phyloP scores from a whole-genome alignment of 2,113 vertebrate species.

The Perognathus longimembris region DNA sequence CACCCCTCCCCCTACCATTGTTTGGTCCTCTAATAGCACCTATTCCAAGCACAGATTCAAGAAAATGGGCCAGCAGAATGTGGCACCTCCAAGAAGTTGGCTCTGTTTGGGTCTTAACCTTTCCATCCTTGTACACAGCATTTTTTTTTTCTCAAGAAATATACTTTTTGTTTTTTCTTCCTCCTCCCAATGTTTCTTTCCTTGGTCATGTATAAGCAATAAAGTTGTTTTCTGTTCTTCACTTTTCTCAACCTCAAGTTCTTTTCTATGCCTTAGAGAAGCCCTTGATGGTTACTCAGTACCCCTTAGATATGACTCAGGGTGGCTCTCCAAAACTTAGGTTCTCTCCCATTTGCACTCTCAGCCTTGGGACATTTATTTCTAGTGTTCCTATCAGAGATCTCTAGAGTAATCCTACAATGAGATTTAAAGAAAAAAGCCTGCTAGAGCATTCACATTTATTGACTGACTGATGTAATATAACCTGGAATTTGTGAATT shows the following conservation, averaged over 20 bases:
- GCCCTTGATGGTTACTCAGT: slow-evolving; percentile 53
- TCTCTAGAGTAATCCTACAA: slow-evolving; percentile 56
- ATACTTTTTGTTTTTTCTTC: slow-evolving; percentile 40
- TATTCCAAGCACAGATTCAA: slow-evolving; percentile 54
- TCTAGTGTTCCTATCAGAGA: slow-evolving; percentile 60
- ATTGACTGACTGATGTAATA: slow-evolving; percentile 70
- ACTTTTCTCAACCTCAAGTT: slow-evolving; percentile 61
- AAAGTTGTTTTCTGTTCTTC: slow-evolving; percentile 70
- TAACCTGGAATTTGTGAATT: slow-evolving; percentile 73
- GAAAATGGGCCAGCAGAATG: slow-evolving; percentile 38
- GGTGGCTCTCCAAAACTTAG: slow-evolving; percentile 51
- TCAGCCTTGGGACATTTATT: slow-evolving; percentile 41
- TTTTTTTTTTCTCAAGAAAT: slow-evolving; percentile 36
- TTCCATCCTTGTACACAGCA: slow-evolving; percentile 38
- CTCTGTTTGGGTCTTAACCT: slow-evolving; percentile 55
- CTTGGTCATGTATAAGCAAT: slow-evolving; percentile 73
- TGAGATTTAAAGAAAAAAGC: slow-evolving; percentile 13
- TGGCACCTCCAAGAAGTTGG: slow-evolving; percentile 33
- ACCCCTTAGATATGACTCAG: slow-evolving; percentile 32
- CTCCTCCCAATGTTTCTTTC: slow-evolving; percentile 54
- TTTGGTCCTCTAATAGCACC: slow-evolving; percentile 53
- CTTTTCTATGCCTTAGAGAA: slow-evolving; percentile 53
- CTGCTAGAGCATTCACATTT: slow-evolving; percentile 72
- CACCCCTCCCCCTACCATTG: slow-evolving; percentile 35
- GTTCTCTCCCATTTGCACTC: slow-evolving; percentile 59